These are phyloP conservation scores for Drosophila nigromelanica DNA, from an alignment of 1,140 invertebrate genomes.

Conservation along the genomic window DNA sequence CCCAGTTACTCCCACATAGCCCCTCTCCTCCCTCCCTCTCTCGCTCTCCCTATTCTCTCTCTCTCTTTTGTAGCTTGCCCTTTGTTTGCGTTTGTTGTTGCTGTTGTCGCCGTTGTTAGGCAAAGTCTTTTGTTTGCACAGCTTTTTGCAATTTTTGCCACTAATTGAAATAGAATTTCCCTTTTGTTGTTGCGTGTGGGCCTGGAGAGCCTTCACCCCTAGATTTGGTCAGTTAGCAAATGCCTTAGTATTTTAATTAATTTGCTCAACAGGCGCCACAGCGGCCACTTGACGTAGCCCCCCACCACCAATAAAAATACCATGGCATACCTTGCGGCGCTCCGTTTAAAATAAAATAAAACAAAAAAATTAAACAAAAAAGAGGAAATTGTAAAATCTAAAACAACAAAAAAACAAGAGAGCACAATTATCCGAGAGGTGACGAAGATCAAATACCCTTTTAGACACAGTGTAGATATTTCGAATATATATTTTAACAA, in stretches of 20 bases:
- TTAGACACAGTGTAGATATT: too few species aligned
- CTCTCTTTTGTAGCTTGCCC: neutral
- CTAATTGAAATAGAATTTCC: slow-evolving; percentile 82
- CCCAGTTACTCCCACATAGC: neutral
- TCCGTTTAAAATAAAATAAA: slow-evolving; percentile 23
- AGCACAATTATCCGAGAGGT: too few species aligned
- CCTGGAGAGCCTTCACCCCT: neutral
- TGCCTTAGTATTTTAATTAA: slow-evolving; percentile 79
- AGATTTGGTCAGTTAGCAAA: slow-evolving; percentile 48
- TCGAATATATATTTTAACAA: too few species aligned
- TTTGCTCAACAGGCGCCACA: slow-evolving; percentile 63
- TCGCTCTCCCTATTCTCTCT: too few species aligned
- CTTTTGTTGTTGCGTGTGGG: slow-evolving; percentile 43
- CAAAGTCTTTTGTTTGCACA: slow-evolving; percentile 73
- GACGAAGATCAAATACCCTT: too few species aligned
- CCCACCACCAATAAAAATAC: slow-evolving; percentile 18
- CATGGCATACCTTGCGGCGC: slow-evolving; percentile 67
- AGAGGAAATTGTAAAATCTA: slow-evolving; percentile 7
- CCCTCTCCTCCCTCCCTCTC: neutral
- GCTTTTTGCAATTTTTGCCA: slow-evolving; percentile 80
- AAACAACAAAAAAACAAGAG: neutral
- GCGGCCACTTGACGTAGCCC: slow-evolving; percentile 29
- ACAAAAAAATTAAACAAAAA: slow-evolving; percentile 17
- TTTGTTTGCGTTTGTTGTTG: slow-evolving; percentile 54
- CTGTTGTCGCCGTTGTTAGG: slow-evolving; percentile 53